Conservation (phyloP, 1,140 invertebrate species). For the Drosophila miranda region DNA sequence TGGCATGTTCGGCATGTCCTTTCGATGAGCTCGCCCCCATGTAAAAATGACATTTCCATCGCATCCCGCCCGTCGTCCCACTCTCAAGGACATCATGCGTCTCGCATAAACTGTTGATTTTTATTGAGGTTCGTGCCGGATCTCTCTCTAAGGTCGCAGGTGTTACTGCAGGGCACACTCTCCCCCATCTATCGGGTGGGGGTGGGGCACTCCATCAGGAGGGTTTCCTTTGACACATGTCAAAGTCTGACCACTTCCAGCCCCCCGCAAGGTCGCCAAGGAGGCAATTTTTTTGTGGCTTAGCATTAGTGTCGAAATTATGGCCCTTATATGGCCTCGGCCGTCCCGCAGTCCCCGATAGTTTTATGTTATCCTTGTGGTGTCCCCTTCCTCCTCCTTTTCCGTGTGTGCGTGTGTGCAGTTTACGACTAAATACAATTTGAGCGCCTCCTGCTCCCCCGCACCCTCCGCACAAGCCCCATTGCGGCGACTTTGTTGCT, state of each 20-base stretch:
- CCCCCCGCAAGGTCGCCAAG: constrained; percentile 55
- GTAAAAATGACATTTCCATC: constrained; percentile 50
- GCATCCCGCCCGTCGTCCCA: constrained; percentile 18
- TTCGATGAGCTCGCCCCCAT: constrained; percentile 20
- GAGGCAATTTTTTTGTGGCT: constrained; percentile 44
- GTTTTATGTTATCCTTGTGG: constrained; percentile 44
- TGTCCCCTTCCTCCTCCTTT: not conserved
- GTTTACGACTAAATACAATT: constrained; percentile 68
- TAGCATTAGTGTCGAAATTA: constrained; percentile 71
- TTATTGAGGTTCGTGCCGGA: constrained; percentile 59
- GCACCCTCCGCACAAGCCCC: not conserved
- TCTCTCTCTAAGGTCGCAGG: constrained; percentile 33
- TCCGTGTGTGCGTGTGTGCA: constrained; percentile 44
- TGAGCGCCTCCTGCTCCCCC: constrained; percentile 49
- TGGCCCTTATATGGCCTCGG: constrained; percentile 51
- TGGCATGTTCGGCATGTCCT: constrained; percentile 51
- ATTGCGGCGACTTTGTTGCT: constrained; percentile 35
- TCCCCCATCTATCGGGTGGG: too few relatives aligned
- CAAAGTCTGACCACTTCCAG: constrained; percentile 60
- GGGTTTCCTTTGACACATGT: constrained; percentile 62
- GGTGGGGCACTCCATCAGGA: constrained; percentile 38
- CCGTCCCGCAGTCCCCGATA: constrained; percentile 43
- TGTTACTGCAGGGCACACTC: constrained; percentile 19
- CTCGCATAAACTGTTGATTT: constrained; percentile 78
- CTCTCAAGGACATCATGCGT: constrained; percentile 75